Evolutionary conservation across 2,888 invertebrate species (phyloP), one percentile per base, ranked within the genome.

Genomic region (Oxystoma pomonae): DNA sequence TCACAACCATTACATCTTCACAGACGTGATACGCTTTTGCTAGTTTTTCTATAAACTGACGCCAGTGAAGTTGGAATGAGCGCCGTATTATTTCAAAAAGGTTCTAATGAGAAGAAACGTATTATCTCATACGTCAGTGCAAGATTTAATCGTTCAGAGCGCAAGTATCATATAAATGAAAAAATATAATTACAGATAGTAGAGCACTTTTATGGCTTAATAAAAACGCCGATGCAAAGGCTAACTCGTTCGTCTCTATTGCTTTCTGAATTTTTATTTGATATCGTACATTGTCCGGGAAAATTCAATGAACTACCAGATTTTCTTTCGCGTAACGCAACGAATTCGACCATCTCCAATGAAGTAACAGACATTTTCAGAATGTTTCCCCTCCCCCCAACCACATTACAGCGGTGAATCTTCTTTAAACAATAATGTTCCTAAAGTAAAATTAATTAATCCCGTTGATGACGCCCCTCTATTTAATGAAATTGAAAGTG

Each of bases 281-380:
- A 64, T 1, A 65, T 70, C 0, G 71, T 74, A 1, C 74, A 68
- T 51, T 56, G 55, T 18, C 62, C 64, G 16, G 67, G 68, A 19
- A 58, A 57, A 22, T 56, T 51, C 12, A 68, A 68, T 53, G 59
- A 65, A 50, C 57, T 68, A n/a, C 61, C 68, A 1, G 68, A 68
- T 49, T 59, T 52, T 12, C 56, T 68, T 16, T 68, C 68, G n/a
- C 57, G 65, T 16, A 18, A 58, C 7, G 19, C 19, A 5, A 5
- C 5, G 3, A 19, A 57, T 35, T 3, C 3, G 12, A 35, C 35
- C 5, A 35, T 35, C 12, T 35, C 35, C 35, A 35, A 12, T 12
- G 16, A 7, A 7, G 18, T 53, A 18, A 53, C 18, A 20, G 18
- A 18, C 20, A 7, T n/a, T 61, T 20, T 12, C 35, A n/a, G 58